Conservation (phyloP, 2,797 vertebrate species). For the Meda fulgida region DNA sequence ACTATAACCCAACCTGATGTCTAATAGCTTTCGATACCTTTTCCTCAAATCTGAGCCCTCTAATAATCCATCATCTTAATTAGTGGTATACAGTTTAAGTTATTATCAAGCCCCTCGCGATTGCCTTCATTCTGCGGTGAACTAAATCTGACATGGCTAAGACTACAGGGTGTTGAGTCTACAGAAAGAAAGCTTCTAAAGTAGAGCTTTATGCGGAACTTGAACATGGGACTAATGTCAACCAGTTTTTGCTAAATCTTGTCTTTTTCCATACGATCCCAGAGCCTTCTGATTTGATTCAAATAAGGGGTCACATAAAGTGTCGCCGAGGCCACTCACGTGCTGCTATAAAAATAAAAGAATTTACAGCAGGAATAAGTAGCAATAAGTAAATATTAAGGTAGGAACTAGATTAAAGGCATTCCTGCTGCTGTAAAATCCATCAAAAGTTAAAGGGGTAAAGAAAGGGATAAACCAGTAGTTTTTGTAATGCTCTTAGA, state of each 20-base stretch:
- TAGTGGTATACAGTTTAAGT: not conserved
- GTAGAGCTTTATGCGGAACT: conserved; percentile 15
- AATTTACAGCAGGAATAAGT: not conserved
- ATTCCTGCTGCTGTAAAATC: conserved; percentile 55
- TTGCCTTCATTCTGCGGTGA: not conserved
- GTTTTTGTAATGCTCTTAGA: conserved; percentile 57
- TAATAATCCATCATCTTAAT: not conserved
- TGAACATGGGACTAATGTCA: not conserved
- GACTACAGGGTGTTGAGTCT: not conserved
- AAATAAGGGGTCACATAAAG: conserved; percentile 8
- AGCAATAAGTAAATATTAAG: conserved; percentile 25
- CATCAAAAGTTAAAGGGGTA: conserved; percentile 11
- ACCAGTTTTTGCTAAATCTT: not conserved
- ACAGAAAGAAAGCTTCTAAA: not conserved
- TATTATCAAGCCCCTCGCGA: not conserved
- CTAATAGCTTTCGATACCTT: not conserved
- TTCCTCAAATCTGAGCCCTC: not conserved
- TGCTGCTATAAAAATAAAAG: conserved; percentile 22
- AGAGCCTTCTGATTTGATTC: not conserved
- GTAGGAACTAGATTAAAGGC: conserved; percentile 48
- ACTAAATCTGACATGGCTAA: not conserved
- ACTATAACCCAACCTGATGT: not conserved
- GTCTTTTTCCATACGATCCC: not conserved
- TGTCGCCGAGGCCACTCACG: not conserved
- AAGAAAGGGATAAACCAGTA: conserved; percentile 37